These are phyloP conservation scores for Hartigia nigra DNA, from an alignment of 2,888 invertebrate species.

Conservation along the genomic window DNA sequence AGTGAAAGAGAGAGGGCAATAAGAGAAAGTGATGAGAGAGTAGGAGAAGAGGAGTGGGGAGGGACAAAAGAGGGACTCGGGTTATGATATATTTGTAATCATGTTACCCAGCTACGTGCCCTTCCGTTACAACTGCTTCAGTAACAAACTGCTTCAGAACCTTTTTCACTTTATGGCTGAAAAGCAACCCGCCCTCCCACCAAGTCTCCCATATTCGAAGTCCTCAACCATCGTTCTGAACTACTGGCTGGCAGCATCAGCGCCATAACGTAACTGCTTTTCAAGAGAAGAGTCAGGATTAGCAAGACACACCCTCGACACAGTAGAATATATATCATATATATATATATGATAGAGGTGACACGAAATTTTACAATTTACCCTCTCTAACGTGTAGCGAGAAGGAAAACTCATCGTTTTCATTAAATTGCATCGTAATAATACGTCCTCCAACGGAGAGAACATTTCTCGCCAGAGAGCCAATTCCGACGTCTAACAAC, in stretches of 20 bases:
- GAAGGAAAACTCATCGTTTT: constrained; percentile 20
- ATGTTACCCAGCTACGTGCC: constrained; percentile 59
- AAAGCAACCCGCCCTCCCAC: not conserved
- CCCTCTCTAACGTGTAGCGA: not conserved
- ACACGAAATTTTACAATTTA: not conserved
- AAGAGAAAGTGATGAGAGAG: constrained; percentile 15
- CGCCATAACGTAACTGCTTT: not conserved
- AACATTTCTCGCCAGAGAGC: constrained; percentile 40
- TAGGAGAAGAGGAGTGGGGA: constrained; percentile 28
- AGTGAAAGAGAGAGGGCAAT: too few relatives aligned
- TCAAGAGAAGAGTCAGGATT: not conserved
- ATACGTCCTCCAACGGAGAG: constrained; percentile 29
- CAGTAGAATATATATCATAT: not conserved
- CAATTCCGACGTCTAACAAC: constrained; percentile 38
- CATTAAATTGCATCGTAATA: constrained; percentile 51
- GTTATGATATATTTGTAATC: constrained; percentile 66
- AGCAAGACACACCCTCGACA: not conserved
- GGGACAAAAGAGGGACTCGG: constrained; percentile 26
- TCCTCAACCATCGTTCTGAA: not conserved
- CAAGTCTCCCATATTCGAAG: not conserved
- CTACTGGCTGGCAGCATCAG: not conserved
- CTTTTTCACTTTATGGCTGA: constrained; percentile 27
- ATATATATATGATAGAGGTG: not conserved
- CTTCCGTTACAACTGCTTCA: constrained; percentile 62
- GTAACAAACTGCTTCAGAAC: constrained; percentile 55